Percentiles rank a stretch among this genome's conserved stretches.
Conservation (phyloP, 2,888 invertebrate species). For the Noctua fimbriata region DNA sequence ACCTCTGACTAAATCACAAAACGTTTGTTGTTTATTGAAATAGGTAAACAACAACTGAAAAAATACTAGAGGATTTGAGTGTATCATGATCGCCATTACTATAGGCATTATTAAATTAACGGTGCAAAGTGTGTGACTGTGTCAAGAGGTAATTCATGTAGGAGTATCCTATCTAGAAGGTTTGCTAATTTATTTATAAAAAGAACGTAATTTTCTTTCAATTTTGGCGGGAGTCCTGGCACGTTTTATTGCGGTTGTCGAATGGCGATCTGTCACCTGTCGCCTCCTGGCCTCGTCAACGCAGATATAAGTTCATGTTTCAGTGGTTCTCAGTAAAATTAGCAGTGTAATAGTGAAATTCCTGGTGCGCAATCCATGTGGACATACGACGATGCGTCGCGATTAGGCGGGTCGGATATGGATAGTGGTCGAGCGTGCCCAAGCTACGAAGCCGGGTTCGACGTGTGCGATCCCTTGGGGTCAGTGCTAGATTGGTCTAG, state of each 20-base stretch:
- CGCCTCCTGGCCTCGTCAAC: conserved; percentile 82
- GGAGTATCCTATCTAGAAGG: conserved; percentile 67
- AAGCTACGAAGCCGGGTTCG: conserved; percentile 87
- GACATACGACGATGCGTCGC: conserved; percentile 85
- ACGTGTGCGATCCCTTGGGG: conserved; percentile 86
- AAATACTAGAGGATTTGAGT: conserved; percentile 48
- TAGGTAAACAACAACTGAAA: conserved; percentile 64
- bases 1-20: background rate
- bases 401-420: conserved; percentile 84
- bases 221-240: conserved; percentile 88
- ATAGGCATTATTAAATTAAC: conserved; percentile 65
- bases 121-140: conserved; percentile 58
- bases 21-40: conserved; percentile 52
- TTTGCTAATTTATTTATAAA: conserved; percentile 73
- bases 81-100: conserved; percentile 69
- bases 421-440: conserved; percentile 86
- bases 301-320: conserved; percentile 81
- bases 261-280: conserved; percentile 85
- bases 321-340: conserved; percentile 84
- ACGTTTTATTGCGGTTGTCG: conserved; percentile 80
- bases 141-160: conserved; percentile 58
- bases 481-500: conserved; percentile 85
- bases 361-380: conserved; percentile 82
- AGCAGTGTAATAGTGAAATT: conserved; percentile 85
- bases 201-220: conserved; percentile 79